Evolutionary conservation across 2,113 vertebrate species (phyloP), one percentile per base, ranked within the genome.

Genomic region (Stictonetta naevosa): DNA sequence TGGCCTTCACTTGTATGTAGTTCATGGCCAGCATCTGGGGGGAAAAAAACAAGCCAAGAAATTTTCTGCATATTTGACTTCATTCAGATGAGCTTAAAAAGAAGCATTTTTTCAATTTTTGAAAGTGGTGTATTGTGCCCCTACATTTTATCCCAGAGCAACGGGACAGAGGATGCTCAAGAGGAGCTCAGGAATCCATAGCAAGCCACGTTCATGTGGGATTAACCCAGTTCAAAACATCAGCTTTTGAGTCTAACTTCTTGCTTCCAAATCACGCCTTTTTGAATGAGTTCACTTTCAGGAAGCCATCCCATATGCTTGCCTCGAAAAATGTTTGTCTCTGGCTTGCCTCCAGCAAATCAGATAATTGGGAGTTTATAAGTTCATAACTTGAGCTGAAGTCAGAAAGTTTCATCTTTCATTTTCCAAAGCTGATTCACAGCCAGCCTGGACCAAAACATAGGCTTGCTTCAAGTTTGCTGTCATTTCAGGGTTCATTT

Each of bases 311-410:
- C 71, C 67, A 89, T 28, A 66, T 20, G 21, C 63, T 89, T 1
- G 21, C 66, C 88, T 93, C 20, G 1, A 92, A 93, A 88, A 93
- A 92, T 52, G 88, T 76, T 76, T 76, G 73, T 60, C 86, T 87
- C 75, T 95, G 96, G 92, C 95, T 82, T 0, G 0, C 0, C 1
- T 93, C 93, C 91, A 95, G 40, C 44, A 40, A 76, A 89, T 22
- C 74, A 91, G 92, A 92, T 94, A 93, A 95, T n/a, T 62, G 58
- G 42, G 85, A 97, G 83, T 94, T 81, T 95, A 8, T 44, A 92
- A 90, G 92, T 86, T 97, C 90, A 48, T 77, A 94, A 96, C 89
- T 80, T 34, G 28, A 94, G 84, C 78, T 58, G 31, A 86, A 94
- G 92, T 92, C 80, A 92, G 50, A 93, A 94, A 87, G 91, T 72